Evolutionary conservation across 2,113 vertebrate genomes (phyloP).

Genomic region (Coturnix japonica): DNA sequence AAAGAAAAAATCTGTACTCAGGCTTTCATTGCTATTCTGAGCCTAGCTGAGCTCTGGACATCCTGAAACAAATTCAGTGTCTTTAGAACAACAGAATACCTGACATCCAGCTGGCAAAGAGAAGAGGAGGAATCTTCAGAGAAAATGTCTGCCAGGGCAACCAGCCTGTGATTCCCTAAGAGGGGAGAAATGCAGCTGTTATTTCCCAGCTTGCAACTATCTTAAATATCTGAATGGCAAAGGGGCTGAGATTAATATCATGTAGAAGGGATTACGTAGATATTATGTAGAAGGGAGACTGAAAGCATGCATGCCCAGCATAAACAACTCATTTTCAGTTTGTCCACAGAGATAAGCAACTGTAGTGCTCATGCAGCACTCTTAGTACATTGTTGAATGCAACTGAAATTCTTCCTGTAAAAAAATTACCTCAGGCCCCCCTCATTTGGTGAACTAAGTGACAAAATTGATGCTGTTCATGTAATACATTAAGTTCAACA

Average conservation of each 20-base stretch:
- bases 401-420: background rate
- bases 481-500: background rate
- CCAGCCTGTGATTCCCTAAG: constrained; percentile 84
- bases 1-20: background rate
- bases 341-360: background rate
- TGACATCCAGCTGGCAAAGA: constrained; percentile 86
- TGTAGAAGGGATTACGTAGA: too few relatives aligned
- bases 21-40: background rate
- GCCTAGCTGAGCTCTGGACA: background rate
- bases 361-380: fast-evolving
- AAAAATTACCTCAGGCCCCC: background rate
- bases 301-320: too few relatives aligned
- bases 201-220: background rate
- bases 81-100: constrained; percentile 71
- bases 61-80: background rate
- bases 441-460: background rate
- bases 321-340: too few relatives aligned
- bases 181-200: background rate
- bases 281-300: too few relatives aligned
- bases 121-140: constrained; percentile 81
- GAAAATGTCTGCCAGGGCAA: constrained; percentile 87
- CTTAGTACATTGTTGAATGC: background rate
- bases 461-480: background rate
- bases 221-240: background rate
- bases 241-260: background rate